Conservation (phyloP, 30 jellyfish, hydroid and myxozoan genomes). For the Chrysaora quinquecirrha region DNA sequence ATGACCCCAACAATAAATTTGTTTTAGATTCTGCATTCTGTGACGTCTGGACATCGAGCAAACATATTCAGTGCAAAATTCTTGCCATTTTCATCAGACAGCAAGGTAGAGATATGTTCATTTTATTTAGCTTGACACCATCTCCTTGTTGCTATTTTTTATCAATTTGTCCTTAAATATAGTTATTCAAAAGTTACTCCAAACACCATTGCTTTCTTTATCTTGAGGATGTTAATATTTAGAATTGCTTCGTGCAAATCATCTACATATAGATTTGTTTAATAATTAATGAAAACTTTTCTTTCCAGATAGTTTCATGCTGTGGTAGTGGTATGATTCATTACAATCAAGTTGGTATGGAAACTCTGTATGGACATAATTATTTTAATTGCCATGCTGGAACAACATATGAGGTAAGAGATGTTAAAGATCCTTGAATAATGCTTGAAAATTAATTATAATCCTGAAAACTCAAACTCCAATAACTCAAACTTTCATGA, state of each 20-base stretch:
- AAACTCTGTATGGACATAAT: conserved; percentile 63
- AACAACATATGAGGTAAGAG: conserved; percentile 78
- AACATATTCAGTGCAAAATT: conserved; percentile 89
- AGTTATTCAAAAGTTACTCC: no score
- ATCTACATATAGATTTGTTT: background rate
- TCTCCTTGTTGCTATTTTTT: background rate
- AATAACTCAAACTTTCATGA: no score
- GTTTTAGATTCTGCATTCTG: conserved; percentile 65
- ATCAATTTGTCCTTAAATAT: no score
- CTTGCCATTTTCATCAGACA: conserved; percentile 81
- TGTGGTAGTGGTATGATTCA: conserved; percentile 88
- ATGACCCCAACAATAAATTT: no score
- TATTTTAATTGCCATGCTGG: conserved; percentile 88
- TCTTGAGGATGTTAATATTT: no score
- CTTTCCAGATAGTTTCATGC: conserved; percentile 78
- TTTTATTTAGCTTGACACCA: background rate
- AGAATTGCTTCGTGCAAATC: background rate
- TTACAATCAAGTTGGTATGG: conserved; percentile 71
- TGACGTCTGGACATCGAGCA: conserved; percentile 88
- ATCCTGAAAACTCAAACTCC: no score
- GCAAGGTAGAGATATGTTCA: conserved; percentile 57
- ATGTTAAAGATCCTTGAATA: no score
- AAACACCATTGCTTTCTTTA: no score
- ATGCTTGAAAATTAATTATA: no score
- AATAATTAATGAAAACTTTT: background rate